Evolutionary conservation across 2,113 vertebrate genomes (phyloP), one percentile per base, ranked within the genome.

Genomic region (Tricholaema leucomelas): DNA sequence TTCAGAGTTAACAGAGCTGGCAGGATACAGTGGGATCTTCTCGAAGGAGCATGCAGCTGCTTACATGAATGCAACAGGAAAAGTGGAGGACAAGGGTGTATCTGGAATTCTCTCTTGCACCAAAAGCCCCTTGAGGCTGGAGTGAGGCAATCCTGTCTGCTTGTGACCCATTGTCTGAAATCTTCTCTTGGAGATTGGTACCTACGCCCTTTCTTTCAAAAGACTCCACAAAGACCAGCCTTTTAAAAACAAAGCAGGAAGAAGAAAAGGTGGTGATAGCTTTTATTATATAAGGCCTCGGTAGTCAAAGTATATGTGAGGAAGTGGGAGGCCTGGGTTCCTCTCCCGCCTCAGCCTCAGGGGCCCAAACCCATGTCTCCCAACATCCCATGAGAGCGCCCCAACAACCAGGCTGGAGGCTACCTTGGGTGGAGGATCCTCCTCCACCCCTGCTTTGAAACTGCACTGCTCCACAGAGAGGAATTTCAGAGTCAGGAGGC

Each of bases 191-290:
- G 66, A 94, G 94, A 94, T 95, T 83, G 94, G 93, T 95, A 96
- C 94, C 95, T 96, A 95, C 92, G 90, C 94, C 93, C 93, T 96
- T 92, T 94, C 90, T 96, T 96, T 96, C 94, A 96, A 95, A 95
- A 96, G 94, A 72, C 90, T 94, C 85, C 79, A 78, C 82, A 74
- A 60, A 94, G 91, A 94, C 95, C 88, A 56, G 87, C 56, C 91
- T 90, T 92, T 78, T 75, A 58, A 91, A 96, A 95, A 95, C 95
- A 96, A 95, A 96, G 95, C 94, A 95, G 95, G 94, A 95, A 95
- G 93, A 95, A 96, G 93, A 96, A 95, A 95, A 96, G 95, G 95
- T 94, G 94, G 83, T 92, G 93, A 95, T 92, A 91, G 91, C 91
- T 95, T 93, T 94, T 92, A 93, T 95, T 95, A 83, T 96, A 94